These are phyloP conservation scores for Macrobrachium rosenbergii DNA, from an alignment of 1,140 invertebrate species.

Conservation along the genomic window DNA sequence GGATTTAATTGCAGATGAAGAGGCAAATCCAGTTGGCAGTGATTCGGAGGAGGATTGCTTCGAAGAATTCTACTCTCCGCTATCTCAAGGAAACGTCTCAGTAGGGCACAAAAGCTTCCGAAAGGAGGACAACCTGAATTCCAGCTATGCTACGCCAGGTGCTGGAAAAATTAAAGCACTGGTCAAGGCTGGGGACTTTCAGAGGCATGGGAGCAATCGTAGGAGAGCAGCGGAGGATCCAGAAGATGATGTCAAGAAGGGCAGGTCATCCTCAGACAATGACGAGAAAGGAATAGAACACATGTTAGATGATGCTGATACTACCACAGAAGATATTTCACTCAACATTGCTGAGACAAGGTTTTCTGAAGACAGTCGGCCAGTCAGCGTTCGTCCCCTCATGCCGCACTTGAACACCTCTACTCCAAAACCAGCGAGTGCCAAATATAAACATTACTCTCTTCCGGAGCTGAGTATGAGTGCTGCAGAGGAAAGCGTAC, in stretches of 20 bases:
- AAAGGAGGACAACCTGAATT: constrained; percentile 68
- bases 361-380: constrained; percentile 20
- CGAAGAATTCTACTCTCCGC: constrained; percentile 69
- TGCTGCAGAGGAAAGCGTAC: constrained; percentile 30
- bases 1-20: constrained; percentile 49
- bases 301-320: constrained; percentile 58
- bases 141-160: constrained; percentile 67
- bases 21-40: constrained; percentile 43
- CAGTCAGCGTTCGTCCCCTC: neutral
- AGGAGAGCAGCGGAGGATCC: constrained; percentile 67
- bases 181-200: constrained; percentile 67
- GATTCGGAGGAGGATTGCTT: constrained; percentile 69
- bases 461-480: constrained; percentile 41
- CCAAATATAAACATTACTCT: constrained; percentile 16
- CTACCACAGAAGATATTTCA: constrained; percentile 54
- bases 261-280: constrained; percentile 1
- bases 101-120: constrained; percentile 69
- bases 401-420: constrained; percentile 44
- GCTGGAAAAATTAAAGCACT: constrained; percentile 68
- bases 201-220: constrained; percentile 67
- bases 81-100: constrained; percentile 69
- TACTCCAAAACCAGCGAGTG: constrained; percentile 55
- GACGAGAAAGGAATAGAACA: constrained; percentile 65
- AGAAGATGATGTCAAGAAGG: constrained; percentile 31
- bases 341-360: constrained; percentile 60